Base-by-base conservation (phyloP, 1,140 invertebrate species). In the Acromyrmex heyeri region DNA sequence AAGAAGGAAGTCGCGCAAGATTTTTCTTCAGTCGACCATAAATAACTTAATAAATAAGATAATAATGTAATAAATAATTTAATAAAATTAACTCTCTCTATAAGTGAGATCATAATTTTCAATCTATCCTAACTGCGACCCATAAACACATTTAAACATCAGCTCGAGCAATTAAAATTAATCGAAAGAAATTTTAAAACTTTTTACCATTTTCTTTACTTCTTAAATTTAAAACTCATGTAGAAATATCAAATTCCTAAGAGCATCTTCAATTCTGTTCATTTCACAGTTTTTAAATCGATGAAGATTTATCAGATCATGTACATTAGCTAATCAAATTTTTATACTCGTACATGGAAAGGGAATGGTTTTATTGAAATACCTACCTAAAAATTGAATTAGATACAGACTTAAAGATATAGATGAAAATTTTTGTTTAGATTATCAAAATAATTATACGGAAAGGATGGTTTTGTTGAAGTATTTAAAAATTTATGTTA, bases 1-100 rank as follows among this genome's bases (percentile, higher is more conserved):
- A 34, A 82, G 65, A n/a, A 67, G 76, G 76, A 79, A 81, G 8
- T 82, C 30, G 67, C 48, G 53, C 53, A 30, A 73, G 44, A 83
- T 75, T 83, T 73, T 83, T 61, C 24, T 48, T 14, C 69, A n/a
- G n/a, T 75, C 57, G 24, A 61, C 21, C 38, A 44, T 62, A 69
- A 48, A 83, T 24, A 73, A 83, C 59, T 50, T 75, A 34, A 83
- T 62, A 75, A 61, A 59, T 59, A 44, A 57, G 0, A 3, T 30
- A 30, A 38, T 24, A 73, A 83, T 44, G 34, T 75, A 48, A 83
- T 62, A 75, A 61, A 59, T 72, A 27, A 57, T 34, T 34, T 34
- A 6, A 18, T 57, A 82, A 70, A 27, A 61, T 61, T 34, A 44
- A 83, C n/a, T 69, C 44, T 79, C 75, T 50, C 38, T 8, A 0